Conservation (phyloP, 2,797 vertebrate genomes). For the Acipenser transmontanus region DNA sequence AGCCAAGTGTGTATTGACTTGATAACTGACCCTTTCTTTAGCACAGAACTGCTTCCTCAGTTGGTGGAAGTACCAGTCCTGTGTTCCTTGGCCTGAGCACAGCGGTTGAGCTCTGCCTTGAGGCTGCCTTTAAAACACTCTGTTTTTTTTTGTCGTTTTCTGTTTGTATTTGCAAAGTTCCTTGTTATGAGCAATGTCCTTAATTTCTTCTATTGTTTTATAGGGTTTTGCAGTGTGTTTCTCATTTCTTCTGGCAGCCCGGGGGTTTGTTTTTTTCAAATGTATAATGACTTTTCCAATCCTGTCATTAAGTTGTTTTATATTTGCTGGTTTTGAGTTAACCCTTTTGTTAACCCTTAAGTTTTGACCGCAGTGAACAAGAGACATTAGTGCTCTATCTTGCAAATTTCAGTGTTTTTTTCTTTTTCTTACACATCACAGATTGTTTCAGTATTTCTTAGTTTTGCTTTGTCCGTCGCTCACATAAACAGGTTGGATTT, state of each 20-base stretch:
- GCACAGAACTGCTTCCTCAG: neutral
- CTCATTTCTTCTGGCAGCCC: conserved; percentile 25
- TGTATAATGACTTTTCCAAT: conserved; percentile 35
- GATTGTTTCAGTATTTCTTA: no score
- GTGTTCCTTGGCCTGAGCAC: neutral
- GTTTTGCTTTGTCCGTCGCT: no score
- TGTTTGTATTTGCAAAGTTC: neutral
- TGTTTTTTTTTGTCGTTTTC: conserved; percentile 18
- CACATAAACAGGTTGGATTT: no score
- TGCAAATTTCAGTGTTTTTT: no score
- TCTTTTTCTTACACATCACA: no score
- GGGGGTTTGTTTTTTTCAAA: conserved; percentile 15
- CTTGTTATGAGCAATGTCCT: conserved; percentile 15
- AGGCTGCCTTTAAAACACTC: neutral
- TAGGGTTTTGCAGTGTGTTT: conserved; percentile 21
- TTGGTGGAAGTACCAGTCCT: neutral
- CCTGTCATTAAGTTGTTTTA: conserved; percentile 35
- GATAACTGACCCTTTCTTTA: neutral
- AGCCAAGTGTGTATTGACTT: neutral
- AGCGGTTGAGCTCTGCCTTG: neutral
- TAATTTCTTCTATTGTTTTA: conserved; percentile 21
- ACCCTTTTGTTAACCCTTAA: conserved; percentile 26
- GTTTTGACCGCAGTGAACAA: conserved; percentile 17
- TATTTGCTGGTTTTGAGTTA: conserved; percentile 27
- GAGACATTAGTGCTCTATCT: conserved; percentile 9